Evolutionary conservation across 1,140 invertebrate genomes (phyloP), one percentile per base, ranked within the genome.

Genomic region (Drosophila rufa): DNA sequence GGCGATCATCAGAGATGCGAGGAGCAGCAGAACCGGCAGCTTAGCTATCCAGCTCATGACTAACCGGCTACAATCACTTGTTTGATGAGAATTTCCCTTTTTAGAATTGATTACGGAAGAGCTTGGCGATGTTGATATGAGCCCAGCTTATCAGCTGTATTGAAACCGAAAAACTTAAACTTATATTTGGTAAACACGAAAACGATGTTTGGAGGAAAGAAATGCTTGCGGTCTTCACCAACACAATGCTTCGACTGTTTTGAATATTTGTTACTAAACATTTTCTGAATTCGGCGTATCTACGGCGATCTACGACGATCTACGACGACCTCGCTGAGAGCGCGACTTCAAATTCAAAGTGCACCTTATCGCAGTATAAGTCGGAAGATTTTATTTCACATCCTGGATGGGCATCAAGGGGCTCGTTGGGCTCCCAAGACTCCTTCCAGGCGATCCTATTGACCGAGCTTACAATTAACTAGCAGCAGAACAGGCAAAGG

Each of bases 41-140:
- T n/a, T 22, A 11, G 17, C 30, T 5, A 7, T 61, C 17, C 59
- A 61, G 46, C 25, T 61, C 59, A 61, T 61, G 46, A 61, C 45
- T 33, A 27, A 45, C 38, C 6, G 27, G 38, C 25, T 2, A 19
- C 0, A 45, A 27, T 15, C 22, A 3, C 2, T 2, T 22, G 2
- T 4, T 25, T 3, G 14, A 38, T 15, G 8, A 8, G 2, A 1
- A 15, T 15, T 3, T 14, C 14, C 33, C 7, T 12, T 15, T 55
- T 9, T 17, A 33, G 30, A 9, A 7, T 15, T 14, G 4, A 11
- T 14, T 14, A 14, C 3, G 4, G 51, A 7, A 55, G 3, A 36
- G 7, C 17, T 30, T 1, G 2, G 57, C 14, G n/a, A 19, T 40
- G 53, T 19, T 56, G 36, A 56, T 56, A 56, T 1, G 7, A 19